A percentile compares a stretch with the other conserved stretches of the same genome.
Conservation (phyloP, 2,888 invertebrate genomes). For the Podabrus alpinus region DNA sequence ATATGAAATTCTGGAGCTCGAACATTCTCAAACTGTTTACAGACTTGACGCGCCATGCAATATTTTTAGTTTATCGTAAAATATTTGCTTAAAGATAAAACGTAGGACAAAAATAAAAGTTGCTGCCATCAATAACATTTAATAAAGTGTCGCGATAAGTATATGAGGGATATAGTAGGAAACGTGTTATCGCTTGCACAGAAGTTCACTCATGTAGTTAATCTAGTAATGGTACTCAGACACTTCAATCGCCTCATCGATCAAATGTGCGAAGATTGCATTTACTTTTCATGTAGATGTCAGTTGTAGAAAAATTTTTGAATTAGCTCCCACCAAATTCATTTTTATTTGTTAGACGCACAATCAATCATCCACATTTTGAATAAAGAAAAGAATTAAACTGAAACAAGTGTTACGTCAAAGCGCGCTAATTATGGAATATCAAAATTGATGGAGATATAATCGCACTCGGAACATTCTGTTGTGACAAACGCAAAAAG, state of each 20-base stretch:
- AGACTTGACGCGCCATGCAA: conserved; percentile 37
- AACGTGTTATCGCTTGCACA: conserved; percentile 34
- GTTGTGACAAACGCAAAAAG: conserved; percentile 32
- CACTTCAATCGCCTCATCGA: conserved; percentile 39
- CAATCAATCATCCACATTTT: neutral
- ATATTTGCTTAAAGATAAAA: conserved; percentile 41
- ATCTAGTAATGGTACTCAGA: conserved; percentile 40
- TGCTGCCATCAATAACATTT: conserved; percentile 40
- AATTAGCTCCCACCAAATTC: conserved; percentile 2
- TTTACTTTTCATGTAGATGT: conserved; percentile 23
- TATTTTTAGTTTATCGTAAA: conserved; percentile 41
- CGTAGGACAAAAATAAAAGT: conserved; percentile 37
- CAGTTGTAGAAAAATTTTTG: neutral
- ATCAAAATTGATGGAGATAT: conserved; percentile 15
- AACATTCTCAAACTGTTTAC: conserved; percentile 24
- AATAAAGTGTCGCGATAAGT: conserved; percentile 35
- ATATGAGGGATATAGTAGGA: conserved; percentile 27
- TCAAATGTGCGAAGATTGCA: conserved; percentile 30
- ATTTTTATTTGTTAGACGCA: neutral
- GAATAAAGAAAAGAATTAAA: neutral
- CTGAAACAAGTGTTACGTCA: conserved; percentile 2
- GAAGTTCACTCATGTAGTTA: conserved; percentile 37
- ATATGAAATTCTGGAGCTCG: conserved; percentile 22
- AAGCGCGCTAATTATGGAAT: neutral
- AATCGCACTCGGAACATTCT: conserved; percentile 11